Evolutionary conservation across 2,888 invertebrate species (phyloP).

Genomic region (Diplazon laetatorius): DNA sequence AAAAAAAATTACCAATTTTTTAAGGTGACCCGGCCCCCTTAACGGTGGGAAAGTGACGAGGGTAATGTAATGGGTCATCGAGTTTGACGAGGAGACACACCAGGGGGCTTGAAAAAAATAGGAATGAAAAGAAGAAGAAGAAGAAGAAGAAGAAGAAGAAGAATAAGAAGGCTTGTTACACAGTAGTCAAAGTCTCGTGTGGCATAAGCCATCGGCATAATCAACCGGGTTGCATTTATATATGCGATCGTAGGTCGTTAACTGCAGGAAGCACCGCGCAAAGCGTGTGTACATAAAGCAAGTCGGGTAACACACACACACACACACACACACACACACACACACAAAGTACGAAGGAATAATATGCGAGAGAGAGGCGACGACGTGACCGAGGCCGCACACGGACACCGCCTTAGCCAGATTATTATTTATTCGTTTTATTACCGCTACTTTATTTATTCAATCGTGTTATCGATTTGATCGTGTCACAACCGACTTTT

Average conservation of each 20-base stretch:
- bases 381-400: too few relatives aligned
- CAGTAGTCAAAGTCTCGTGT: slow-evolving; percentile 44
- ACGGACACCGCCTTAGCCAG: too few relatives aligned
- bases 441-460: too few relatives aligned
- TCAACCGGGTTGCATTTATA: slow-evolving; percentile 73
- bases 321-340: too few relatives aligned
- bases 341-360: too few relatives aligned
- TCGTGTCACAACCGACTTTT: too few relatives aligned
- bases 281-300: slow-evolving; percentile 59
- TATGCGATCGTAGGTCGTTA: slow-evolving; percentile 80
- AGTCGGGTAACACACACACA: too few relatives aligned
- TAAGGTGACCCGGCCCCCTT: neutral
- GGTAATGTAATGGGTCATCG: slow-evolving; percentile 1
- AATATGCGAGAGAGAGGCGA: too few relatives aligned
- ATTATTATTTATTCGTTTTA: too few relatives aligned
- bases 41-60: slow-evolving; percentile 14
- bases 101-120: slow-evolving; percentile 10
- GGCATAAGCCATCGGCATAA: slow-evolving; percentile 73
- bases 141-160: slow-evolving; percentile 42
- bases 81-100: neutral
- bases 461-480: too few relatives aligned
- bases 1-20: too few relatives aligned
- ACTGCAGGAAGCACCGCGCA: slow-evolving; percentile 80
- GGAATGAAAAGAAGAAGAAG: slow-evolving; percentile 19
- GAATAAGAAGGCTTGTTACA: slow-evolving; percentile 31